Evolutionary conservation across 2,113 vertebrate genomes (phyloP).

Genomic region (Myiozetetes cayanensis): DNA sequence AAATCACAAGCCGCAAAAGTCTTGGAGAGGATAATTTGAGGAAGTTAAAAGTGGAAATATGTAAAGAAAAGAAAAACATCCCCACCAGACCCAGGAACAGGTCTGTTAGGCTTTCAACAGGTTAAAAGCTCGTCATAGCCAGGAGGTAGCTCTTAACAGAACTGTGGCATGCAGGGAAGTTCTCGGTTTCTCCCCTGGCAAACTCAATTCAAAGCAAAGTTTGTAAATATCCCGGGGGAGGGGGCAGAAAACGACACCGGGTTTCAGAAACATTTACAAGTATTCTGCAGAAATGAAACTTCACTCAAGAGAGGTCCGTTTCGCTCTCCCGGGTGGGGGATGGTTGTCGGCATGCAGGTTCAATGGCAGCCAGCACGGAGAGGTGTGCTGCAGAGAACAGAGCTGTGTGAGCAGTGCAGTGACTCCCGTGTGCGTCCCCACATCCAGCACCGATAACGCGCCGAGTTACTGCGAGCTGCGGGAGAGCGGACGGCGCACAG

Average conservation of each 20-base stretch:
- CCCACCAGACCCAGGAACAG: neutral
- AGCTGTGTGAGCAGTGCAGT: neutral
- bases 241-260: neutral
- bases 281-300: conserved; percentile 26
- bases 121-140: neutral
- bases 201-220: neutral
- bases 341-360: neutral
- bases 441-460: fast-evolving
- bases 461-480: fast-evolving
- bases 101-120: neutral
- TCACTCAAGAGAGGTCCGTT: neutral
- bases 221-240: neutral
- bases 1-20: neutral
- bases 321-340: neutral
- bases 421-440: neutral
- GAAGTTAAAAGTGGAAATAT: neutral
- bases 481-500: neutral
- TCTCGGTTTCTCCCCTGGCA: conserved; percentile 10
- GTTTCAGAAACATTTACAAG: conserved; percentile 7
- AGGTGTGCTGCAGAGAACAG: neutral
- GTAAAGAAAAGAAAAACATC: neutral
- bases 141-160: neutral
- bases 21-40: neutral
- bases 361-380: neutral
- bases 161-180: neutral